Percentiles rank a stretch among this genome's conserved stretches.
Evolutionary conservation across 2,888 invertebrate genomes (phyloP).

Genomic region (Drosophila trichaetosa): DNA sequence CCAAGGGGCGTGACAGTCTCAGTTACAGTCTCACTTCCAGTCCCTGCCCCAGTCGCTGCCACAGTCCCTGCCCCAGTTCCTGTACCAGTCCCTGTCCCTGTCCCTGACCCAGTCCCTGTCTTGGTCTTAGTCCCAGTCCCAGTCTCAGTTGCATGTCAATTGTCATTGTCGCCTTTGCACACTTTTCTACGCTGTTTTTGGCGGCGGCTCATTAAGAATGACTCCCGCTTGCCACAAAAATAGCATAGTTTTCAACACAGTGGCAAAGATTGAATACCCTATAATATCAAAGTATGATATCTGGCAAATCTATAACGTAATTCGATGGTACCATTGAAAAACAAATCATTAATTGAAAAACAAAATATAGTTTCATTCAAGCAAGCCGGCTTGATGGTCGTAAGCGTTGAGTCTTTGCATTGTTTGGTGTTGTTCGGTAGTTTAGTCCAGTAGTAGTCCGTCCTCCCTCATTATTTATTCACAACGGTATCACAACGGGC

Average conservation of each 20-base stretch:
- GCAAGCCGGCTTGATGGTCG: no score
- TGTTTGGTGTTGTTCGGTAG: no score
- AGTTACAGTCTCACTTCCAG: background rate
- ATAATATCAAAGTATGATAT: background rate
- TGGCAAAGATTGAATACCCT: constrained; percentile 1
- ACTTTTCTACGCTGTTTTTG: constrained; percentile 37
- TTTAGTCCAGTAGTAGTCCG: no score
- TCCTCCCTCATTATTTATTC: no score
- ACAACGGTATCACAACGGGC: no score
- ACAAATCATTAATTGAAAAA: background rate
- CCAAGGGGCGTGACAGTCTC: constrained; percentile 16
- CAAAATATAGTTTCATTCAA: no score
- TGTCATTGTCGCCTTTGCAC: constrained; percentile 60
- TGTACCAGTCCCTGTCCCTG: background rate
- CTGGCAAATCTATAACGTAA: background rate
- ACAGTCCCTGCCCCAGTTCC: no score
- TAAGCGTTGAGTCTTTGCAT: no score
- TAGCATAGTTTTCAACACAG: background rate
- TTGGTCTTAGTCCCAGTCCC: background rate
- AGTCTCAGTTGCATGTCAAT: constrained; percentile 68
- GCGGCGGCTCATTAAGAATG: constrained; percentile 51
- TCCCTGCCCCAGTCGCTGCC: background rate
- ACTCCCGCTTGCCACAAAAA: background rate
- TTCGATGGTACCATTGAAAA: background rate
- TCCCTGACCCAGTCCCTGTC: background rate